Base-by-base conservation (phyloP, 1,140 invertebrate genomes). In the Pseudomyrmex dendroicus region DNA sequence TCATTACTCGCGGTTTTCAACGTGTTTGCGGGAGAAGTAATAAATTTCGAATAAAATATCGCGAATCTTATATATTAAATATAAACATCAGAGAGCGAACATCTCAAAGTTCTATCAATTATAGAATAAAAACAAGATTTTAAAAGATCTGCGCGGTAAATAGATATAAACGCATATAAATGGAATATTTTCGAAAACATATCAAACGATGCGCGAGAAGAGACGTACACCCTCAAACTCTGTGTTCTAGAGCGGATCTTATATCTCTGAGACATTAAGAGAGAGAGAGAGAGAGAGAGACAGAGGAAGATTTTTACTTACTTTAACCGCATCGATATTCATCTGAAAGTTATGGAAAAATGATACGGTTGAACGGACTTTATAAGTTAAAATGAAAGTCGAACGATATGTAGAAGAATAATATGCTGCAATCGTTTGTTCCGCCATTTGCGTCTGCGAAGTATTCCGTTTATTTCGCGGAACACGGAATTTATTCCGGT, bases 401-500 rank as follows among this genome's bases (percentile, higher is more conserved):
- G 66, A 25, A 25, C 67, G 54, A 59, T 80, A 72, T 59, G 66
- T 78, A 35, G 54, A 0, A 35, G 66, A 63, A 76, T 73, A 85
- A 85, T 66, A 70, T 70, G 54, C 35, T 35, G 54, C 72, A 62
- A 62, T 83, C 63, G 56, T 74, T 82, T 76, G 76, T 86, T 78
- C 61, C 61, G 20, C 62, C 62, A 80, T 84, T 84, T 67, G 67
- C 57, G 10, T 82, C 59, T 17, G 46, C 68, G 57, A 84, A 68
- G 84, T 72, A 72, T 68, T 80, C 62, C 67, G 86, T 88, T 86
- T 85, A 70, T 89, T 86, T 76, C 85, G 15, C 54, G 54, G 82
- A 67, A 57, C 70, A 66, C 15, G 54, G 73, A 90, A 90, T 90
- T 90, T 90, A 85, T 90, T 82, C 82, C 85, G 67, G 8, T 61